phyloP scores from a whole-genome alignment of 2,113 vertebrate species.

The Cranoglanis bouderius region DNA sequence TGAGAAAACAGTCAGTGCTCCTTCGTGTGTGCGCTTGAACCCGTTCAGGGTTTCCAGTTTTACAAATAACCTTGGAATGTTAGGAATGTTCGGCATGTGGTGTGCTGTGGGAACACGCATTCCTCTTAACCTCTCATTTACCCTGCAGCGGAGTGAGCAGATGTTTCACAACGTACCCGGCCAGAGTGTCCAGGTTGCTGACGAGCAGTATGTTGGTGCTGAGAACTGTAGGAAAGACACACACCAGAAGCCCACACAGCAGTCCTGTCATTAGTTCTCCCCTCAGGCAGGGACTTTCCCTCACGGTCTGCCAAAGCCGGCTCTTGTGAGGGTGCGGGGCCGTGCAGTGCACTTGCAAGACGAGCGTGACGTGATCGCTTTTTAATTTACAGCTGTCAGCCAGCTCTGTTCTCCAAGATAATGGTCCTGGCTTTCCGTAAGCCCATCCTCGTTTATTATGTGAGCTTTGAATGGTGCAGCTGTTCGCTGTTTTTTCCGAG shows the following conservation, averaged over 20 bases:
- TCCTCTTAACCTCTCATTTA: neutral
- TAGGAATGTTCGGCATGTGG: neutral
- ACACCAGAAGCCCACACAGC: slow-evolving; percentile 59
- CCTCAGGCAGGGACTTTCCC: slow-evolving; percentile 61
- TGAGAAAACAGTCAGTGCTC: neutral
- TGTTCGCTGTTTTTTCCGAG: slow-evolving; percentile 61
- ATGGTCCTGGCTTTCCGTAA: slow-evolving; percentile 49
- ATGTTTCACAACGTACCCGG: slow-evolving; percentile 52
- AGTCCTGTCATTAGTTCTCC: slow-evolving; percentile 63
- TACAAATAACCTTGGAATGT: slow-evolving; percentile 19
- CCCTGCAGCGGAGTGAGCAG: slow-evolving; percentile 29
- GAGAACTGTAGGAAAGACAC: slow-evolving; percentile 68
- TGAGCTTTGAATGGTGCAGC: slow-evolving; percentile 52
- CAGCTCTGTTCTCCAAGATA: slow-evolving; percentile 45
- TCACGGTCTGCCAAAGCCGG: slow-evolving; percentile 12
- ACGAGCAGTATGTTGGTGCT: slow-evolving; percentile 69
- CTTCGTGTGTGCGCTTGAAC: neutral
- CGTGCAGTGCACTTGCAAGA: slow-evolving; percentile 7
- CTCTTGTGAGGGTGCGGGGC: slow-evolving; percentile 37
- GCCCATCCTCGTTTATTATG: slow-evolving; percentile 43
- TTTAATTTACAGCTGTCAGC: slow-evolving; percentile 45
- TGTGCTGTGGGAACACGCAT: slow-evolving; percentile 6
- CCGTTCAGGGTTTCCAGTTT: neutral
- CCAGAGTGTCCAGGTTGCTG: slow-evolving; percentile 62
- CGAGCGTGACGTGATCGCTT: slow-evolving; percentile 41